Conservation (phyloP, 1,140 invertebrate species). For the Bemisia tabaci region DNA sequence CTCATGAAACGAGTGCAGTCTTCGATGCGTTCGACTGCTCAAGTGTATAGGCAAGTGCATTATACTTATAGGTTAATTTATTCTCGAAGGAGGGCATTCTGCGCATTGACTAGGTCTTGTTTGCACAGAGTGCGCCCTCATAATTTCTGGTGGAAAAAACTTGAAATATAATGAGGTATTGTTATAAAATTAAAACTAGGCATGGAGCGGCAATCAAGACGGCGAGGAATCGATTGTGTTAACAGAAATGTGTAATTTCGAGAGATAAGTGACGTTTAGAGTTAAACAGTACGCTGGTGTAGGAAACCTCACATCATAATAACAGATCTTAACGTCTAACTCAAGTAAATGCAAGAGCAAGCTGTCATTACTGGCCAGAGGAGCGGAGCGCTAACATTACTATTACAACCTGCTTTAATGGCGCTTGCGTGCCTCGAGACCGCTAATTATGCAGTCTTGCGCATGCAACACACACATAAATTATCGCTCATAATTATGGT, state of each 20-base stretch:
- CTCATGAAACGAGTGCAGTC: too few relatives aligned
- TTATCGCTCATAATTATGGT: slow-evolving; percentile 12
- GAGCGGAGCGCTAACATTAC: not conserved
- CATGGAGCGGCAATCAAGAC: not conserved
- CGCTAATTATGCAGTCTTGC: slow-evolving; percentile 6
- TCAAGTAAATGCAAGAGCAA: not conserved
- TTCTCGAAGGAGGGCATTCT: too few relatives aligned
- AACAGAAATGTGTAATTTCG: not conserved
- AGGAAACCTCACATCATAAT: not conserved
- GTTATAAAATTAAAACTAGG: not conserved
- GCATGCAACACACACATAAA: slow-evolving; percentile 13
- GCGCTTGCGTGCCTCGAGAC: slow-evolving; percentile 6
- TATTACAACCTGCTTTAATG: slow-evolving; percentile 3
- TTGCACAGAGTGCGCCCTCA: not conserved
- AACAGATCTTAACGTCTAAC: not conserved
- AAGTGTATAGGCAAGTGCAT: too few relatives aligned
- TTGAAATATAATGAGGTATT: not conserved
- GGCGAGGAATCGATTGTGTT: not conserved
- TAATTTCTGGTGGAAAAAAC: not conserved
- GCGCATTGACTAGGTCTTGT: not conserved
- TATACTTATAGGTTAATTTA: too few relatives aligned
- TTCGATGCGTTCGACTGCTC: too few relatives aligned
- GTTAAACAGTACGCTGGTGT: not conserved
- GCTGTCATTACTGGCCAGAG: not conserved
- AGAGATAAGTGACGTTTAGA: not conserved